These are phyloP conservation scores for Nowickia ferox DNA, from an alignment of 2,888 invertebrate genomes.

Conservation along the genomic window DNA sequence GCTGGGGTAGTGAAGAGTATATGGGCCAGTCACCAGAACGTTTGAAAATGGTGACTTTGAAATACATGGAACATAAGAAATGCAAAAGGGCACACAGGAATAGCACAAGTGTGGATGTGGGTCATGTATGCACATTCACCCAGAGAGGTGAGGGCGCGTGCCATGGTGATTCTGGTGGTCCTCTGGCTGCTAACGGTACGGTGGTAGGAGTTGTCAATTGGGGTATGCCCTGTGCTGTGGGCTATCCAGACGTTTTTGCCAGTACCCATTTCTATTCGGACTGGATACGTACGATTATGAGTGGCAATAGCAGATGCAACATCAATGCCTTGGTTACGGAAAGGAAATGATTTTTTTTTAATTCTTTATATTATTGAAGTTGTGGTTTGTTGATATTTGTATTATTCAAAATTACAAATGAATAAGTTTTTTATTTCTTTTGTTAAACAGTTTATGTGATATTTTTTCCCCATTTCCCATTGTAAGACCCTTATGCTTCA, in stretches of 20 bases:
- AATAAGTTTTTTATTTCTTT: too few relatives aligned
- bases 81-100: constrained; percentile 79
- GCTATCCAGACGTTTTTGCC: constrained; percentile 79
- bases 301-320: constrained; percentile 58
- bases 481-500: too few relatives aligned
- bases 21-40: constrained; percentile 84
- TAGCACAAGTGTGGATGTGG: constrained; percentile 84
- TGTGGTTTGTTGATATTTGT: neutral
- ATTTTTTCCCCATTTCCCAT: too few relatives aligned
- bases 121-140: constrained; percentile 85
- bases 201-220: constrained; percentile 81
- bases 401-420: neutral
- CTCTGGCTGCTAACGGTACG: constrained; percentile 75
- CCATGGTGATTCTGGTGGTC: constrained; percentile 80
- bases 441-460: too few relatives aligned
- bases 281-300: constrained; percentile 77
- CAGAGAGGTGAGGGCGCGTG: constrained; percentile 84
- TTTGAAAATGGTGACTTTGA: constrained; percentile 85
- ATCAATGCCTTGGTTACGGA: neutral
- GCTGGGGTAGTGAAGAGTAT: constrained; percentile 85
- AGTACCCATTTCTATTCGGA: constrained; percentile 75
- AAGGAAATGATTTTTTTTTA: neutral
- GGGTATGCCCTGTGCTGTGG: constrained; percentile 80
- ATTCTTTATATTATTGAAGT: neutral
- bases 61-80: constrained; percentile 83